Percentiles rank a stretch among this genome's conserved stretches.
phyloP scores from a whole-genome alignment of 2,888 invertebrate genomes.

The Adela reaumurella region DNA sequence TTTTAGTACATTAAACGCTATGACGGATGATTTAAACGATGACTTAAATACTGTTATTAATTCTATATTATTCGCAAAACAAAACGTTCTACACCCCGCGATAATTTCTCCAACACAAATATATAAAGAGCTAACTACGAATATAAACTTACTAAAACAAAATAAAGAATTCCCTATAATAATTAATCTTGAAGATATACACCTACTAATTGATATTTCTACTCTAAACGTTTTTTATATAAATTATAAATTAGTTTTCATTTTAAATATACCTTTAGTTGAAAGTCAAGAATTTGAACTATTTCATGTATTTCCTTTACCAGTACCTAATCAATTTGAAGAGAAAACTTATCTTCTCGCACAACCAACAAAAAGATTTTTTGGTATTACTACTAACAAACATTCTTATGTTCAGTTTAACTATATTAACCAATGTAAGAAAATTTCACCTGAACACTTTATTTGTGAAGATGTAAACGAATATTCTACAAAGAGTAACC shows the following conservation, averaged over 20 bases:
- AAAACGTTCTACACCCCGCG: conserved; percentile 5
- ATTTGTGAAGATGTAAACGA: background rate
- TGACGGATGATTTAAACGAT: conserved; percentile 4
- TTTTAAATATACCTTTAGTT: background rate
- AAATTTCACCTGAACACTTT: background rate
- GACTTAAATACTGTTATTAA: conserved; percentile 4
- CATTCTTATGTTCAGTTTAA: background rate
- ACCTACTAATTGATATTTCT: conserved; percentile 6
- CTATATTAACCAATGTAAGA: background rate
- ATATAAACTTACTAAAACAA: conserved; percentile 4
- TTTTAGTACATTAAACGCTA: background rate
- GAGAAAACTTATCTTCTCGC: background rate
- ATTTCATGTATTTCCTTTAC: background rate
- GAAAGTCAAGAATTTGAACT: too few species aligned
- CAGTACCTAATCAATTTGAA: background rate
- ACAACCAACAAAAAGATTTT: background rate
- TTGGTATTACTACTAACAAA: background rate
- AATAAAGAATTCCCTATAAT: conserved; percentile 5
- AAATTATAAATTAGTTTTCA: conserved; percentile 4
- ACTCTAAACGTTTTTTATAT: conserved; percentile 3
- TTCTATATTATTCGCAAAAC: conserved; percentile 4
- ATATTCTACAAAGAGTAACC: background rate
- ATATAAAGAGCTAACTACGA: conserved; percentile 2
- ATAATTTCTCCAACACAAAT: conserved; percentile 4
- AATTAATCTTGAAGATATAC: conserved; percentile 5